Base-by-base conservation (phyloP, 2,113 vertebrate species). In the Ascaphus truei region DNA sequence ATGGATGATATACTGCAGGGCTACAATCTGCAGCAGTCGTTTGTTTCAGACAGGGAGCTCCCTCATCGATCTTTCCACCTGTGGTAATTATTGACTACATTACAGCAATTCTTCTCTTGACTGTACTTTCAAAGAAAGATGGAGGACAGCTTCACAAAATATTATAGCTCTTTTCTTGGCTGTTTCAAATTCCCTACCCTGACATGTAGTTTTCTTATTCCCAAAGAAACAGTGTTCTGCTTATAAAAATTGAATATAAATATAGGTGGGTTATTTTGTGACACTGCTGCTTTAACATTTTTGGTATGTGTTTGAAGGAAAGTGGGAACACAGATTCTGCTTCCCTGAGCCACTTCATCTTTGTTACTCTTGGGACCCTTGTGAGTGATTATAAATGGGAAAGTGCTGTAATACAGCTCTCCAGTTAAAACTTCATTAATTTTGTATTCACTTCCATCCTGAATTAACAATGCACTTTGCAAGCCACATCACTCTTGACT, bases 331-430 rank as follows among this genome's bases (percentile, higher is more conserved):
- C 16, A 23, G 25, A 36, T 25, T 52, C 31, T 41, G 50, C 67
- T 30, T 61, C 50, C 16, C 52, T 30, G 12, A 71, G 45, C 51
- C 33, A 71, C 67, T 71, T 71, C 57, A 71, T 71, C 67, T 71
- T 60, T 37, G 33, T 39, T 36, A 52, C 67, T 31, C 56, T 22
- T 60, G 67, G 67, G 67, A 71, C 5, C 34, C n/a, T 12, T 61
- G 47, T 71, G 67, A 71, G 67, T 71, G 67, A 57, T 71, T 71
- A 71, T 71, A 71, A 71, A 71, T 61, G 67, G 67, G 67, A 71
- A 71, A 61, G 57, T 71, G 67, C 67, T 71, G 57, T 71, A 71
- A 71, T 71, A 71, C 61, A 71, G 60, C 56, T 61, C 57, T 71
- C 45, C 57, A 69, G 67, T 61, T 71, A 71, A 71, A 71, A 71